Evolutionary conservation across 2,113 vertebrate genomes (phyloP), one percentile per base, ranked within the genome.

Genomic region (Phalacrocorax pelagicus): DNA sequence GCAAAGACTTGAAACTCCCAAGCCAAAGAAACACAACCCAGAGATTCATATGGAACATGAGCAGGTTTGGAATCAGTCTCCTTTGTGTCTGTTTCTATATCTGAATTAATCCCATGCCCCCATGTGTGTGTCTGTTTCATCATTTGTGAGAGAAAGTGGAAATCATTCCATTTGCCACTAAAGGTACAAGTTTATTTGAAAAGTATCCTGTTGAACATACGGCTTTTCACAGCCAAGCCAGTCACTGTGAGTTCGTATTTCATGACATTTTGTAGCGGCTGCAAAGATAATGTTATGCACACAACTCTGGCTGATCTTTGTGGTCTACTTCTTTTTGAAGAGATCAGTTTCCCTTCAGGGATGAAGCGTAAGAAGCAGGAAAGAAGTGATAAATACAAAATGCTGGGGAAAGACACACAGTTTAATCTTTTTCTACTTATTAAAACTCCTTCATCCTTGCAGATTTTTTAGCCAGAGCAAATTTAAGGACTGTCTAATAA

Each of bases 41-140:
- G 62, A 89, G 86, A 81, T 69, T 91, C 44, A 22, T 61, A 89
- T 27, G 85, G 86, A 92, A 75, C 86, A 81, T 58, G 16, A 75
- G 65, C 80, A 86, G 63, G 57, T 90, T 95, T 93, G 86, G 77
- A 95, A 94, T 91, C 83, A 29, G 83, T 34, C 86, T 89, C 86
- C 54, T 96, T 94, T 94, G 86, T 91, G 77, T 89, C 83, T 82
- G 22, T 74, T 94, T 81, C 88, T 84, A 26, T 75, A 72, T 81
- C 66, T 85, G 91, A 91, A 94, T 91, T 94, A 89, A 94, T 96
- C 66, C 93, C 44, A 62, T 77, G 71, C 38, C 46, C 57, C 86
- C 66, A 15, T 21, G 81, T 52, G 52, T 51, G 61, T 79, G 44
- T 71, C 91, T 73, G 57, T 89, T 87, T 85, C 51, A 36, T 72